Base-by-base conservation (phyloP, 2,797 vertebrate species). In the Acrossocheilus fasciatus region DNA sequence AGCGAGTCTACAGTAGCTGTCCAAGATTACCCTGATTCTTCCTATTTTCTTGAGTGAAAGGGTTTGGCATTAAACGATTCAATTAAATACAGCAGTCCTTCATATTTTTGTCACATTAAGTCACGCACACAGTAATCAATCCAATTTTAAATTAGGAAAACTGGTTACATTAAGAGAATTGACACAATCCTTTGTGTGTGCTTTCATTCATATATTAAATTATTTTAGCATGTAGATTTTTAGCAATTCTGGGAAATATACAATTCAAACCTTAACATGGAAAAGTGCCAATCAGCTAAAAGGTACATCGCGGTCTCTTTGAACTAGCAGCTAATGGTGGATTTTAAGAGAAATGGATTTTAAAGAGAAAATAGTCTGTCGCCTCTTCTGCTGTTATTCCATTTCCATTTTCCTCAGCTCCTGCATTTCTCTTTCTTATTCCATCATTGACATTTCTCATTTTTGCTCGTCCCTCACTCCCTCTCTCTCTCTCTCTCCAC, bases 361-460 rank as follows among this genome's bases (percentile, higher is more conserved):
- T 84, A 50, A 77, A 75, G 70, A 64, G 39, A 74, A 83, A 84
- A 64, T 43, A 41, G 73, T 84, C 83, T 10, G 3, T 72, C 69
- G 15, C 50, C 52, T 79, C 15, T 70, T 45, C 39, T n/a, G 50
- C 83, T 72, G 45, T 76, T 84, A 30, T 69, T 69, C 34, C 74
- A 76, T 76, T 84, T 84, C 83, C 62, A 45, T 79, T 85, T 59
- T 47, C 69, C 45, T 62, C 50, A 26, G 78, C 85, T 66, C 69
- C 30, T 5, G 26, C n/a, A 54, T 72, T 50, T 77, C 68, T 57
- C 18, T 73, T 78, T 79, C 76, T 86, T 82, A 83, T 79, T 86
- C 30, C 18, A 15, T 78, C 64, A 77, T 83, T 59, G 64, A 73
- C 74, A 83, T 87, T 84, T 89, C 87, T 74, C 81, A 86, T 83